Conservation (phyloP, 2,888 invertebrate genomes). For the Mesorhabditis spiculigera region DNA sequence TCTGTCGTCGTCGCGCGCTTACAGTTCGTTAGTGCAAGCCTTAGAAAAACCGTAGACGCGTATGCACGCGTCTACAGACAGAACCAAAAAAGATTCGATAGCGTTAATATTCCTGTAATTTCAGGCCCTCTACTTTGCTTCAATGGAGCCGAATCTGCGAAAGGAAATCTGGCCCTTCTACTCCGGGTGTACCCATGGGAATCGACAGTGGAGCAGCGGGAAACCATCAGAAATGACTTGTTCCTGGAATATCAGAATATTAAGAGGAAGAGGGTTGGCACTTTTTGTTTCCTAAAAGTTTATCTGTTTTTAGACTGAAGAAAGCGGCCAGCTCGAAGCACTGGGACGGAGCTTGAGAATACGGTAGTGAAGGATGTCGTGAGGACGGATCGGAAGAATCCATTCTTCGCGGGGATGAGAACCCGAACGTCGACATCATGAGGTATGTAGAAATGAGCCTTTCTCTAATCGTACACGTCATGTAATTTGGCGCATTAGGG, state of each 20-base stretch:
- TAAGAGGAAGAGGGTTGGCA: constrained; percentile 61
- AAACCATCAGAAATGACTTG: constrained; percentile 77
- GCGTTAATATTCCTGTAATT: constrained; percentile 18
- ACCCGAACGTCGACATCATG: constrained; percentile 63
- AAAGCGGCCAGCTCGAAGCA: constrained; percentile 16
- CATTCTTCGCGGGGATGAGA: constrained; percentile 62
- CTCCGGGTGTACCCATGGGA: constrained; percentile 87
- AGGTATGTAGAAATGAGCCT: too few species aligned
- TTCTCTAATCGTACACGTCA: constrained; percentile 56
- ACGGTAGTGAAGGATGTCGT: constrained; percentile 75
- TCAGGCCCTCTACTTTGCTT: constrained; percentile 82
- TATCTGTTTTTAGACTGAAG: too few species aligned
- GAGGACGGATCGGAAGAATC: constrained; percentile 63
- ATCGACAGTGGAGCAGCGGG: constrained; percentile 83
- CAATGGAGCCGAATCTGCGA: constrained; percentile 78
- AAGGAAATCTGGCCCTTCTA: constrained; percentile 89
- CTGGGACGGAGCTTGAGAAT: constrained; percentile 77
- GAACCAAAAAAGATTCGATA: not conserved
- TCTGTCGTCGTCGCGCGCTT: too few species aligned
- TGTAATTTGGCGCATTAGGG: too few species aligned
- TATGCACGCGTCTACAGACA: too few species aligned
- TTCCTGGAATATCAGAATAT: constrained; percentile 65
- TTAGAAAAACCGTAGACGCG: too few species aligned
- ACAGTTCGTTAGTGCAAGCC: too few species aligned
- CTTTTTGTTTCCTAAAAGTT: too few species aligned